phyloP scores from a whole-genome alignment of 2,797 vertebrate species.

The Diceros bicornis region DNA sequence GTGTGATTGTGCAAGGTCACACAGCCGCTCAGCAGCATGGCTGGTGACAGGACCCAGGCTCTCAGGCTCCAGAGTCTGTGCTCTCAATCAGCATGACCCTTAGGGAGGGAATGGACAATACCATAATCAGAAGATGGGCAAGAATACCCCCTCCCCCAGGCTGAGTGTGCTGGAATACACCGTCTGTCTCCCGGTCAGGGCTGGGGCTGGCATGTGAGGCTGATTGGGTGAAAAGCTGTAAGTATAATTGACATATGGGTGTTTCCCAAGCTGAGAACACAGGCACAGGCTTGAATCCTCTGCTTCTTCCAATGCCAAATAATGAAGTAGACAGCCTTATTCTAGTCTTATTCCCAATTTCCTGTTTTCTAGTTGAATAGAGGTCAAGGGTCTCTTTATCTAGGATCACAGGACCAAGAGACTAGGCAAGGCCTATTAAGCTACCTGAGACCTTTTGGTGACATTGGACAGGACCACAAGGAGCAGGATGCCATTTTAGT shows the following conservation, averaged over 20 bases:
- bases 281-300: neutral
- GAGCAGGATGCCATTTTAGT: neutral
- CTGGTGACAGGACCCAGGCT: neutral
- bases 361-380: neutral
- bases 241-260: neutral
- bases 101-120: neutral
- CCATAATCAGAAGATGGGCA: neutral
- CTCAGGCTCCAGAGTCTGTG: neutral
- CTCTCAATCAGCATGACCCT: neutral
- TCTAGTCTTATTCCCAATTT: neutral
- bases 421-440: conserved; percentile 25
- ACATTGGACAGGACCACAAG: neutral
- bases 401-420: conserved; percentile 3
- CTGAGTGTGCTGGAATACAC: neutral
- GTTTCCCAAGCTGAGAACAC: neutral
- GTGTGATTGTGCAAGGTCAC: neutral
- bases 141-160: neutral
- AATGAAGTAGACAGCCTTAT: neutral
- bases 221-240: neutral
- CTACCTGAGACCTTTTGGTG: neutral
- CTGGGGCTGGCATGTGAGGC: neutral
- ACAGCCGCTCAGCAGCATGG: neutral
- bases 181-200: neutral
- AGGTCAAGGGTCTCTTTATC: conserved; percentile 12
- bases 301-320: neutral